Evolutionary conservation across 2,113 vertebrate genomes (phyloP).

Genomic region (Stictonetta naevosa): DNA sequence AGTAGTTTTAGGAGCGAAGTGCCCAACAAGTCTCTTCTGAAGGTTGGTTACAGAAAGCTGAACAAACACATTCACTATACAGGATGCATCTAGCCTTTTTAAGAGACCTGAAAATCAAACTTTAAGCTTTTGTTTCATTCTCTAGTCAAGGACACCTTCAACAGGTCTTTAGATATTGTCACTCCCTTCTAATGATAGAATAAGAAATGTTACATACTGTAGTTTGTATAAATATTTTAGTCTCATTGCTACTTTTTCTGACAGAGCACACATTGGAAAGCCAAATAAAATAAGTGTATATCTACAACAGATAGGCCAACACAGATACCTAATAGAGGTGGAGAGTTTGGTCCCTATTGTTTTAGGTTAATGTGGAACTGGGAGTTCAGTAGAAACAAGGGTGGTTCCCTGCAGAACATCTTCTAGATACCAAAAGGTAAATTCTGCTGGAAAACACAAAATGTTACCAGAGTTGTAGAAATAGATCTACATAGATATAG

Average conservation of each 20-base stretch:
- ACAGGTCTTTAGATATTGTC: not conserved
- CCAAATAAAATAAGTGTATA: not conserved
- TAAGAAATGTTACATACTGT: not conserved
- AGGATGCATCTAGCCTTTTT: not conserved
- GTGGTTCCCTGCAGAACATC: not conserved
- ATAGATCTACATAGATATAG: not conserved
- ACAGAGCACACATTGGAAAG: not conserved
- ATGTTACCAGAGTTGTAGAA: not conserved
- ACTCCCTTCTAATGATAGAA: not conserved
- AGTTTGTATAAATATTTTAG: not conserved
- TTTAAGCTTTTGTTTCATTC: not conserved
- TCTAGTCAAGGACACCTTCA: not conserved
- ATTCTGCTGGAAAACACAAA: not conserved
- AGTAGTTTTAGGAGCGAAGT: not conserved
- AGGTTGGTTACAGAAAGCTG: not conserved
- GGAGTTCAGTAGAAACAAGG: not conserved
- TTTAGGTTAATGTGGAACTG: not conserved
- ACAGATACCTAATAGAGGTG: not conserved
- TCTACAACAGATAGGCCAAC: not conserved
- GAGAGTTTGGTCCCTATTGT: not conserved
- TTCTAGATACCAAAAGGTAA: not conserved
- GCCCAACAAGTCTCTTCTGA: not conserved
- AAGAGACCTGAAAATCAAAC: not conserved
- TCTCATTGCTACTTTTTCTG: not conserved
- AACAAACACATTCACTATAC: not conserved